Conservation (phyloP, 2,888 invertebrate species). For the Zaprionus obscuricornis region DNA sequence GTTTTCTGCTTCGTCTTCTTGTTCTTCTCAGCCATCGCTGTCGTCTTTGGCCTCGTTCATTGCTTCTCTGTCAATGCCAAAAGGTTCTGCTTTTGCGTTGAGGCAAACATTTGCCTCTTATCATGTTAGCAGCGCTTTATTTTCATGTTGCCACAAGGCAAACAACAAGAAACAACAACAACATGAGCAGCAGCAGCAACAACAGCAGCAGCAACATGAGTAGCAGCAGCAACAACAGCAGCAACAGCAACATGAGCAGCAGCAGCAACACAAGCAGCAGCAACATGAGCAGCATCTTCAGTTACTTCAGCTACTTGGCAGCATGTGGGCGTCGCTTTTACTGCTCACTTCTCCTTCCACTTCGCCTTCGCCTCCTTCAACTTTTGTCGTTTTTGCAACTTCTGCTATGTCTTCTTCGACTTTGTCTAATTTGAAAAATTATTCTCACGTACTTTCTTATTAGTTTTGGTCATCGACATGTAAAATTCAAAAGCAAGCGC, state of each 20-base stretch:
- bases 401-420: slow-evolving; percentile 10
- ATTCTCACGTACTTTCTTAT: slow-evolving; percentile 73
- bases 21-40: too few relatives aligned
- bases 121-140: slow-evolving; percentile 61
- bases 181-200: slow-evolving; percentile 8
- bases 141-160: slow-evolving; percentile 34
- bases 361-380: background rate
- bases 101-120: slow-evolving; percentile 62
- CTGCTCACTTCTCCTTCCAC: background rate
- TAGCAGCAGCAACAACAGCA: background rate
- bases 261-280: too few relatives aligned
- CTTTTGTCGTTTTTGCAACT: slow-evolving; percentile 2
- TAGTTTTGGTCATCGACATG: slow-evolving; percentile 59
- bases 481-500: slow-evolving; percentile 47
- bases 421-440: slow-evolving; percentile 70
- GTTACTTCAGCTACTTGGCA: slow-evolving; percentile 36
- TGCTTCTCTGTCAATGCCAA: too few relatives aligned
- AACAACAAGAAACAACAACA: background rate
- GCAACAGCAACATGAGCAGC: slow-evolving; percentile 8
- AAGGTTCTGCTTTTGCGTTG: too few relatives aligned
- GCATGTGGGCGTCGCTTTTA: slow-evolving; percentile 52
- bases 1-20: too few relatives aligned
- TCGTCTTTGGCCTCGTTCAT: too few relatives aligned
- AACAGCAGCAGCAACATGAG: slow-evolving; percentile 16
- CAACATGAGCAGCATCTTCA: slow-evolving; percentile 23